Evolutionary conservation across 30 jellyfish, hydroid and myxozoan species (phyloP), one percentile per base, ranked within the genome.

Genomic region (Mastigias papua): DNA sequence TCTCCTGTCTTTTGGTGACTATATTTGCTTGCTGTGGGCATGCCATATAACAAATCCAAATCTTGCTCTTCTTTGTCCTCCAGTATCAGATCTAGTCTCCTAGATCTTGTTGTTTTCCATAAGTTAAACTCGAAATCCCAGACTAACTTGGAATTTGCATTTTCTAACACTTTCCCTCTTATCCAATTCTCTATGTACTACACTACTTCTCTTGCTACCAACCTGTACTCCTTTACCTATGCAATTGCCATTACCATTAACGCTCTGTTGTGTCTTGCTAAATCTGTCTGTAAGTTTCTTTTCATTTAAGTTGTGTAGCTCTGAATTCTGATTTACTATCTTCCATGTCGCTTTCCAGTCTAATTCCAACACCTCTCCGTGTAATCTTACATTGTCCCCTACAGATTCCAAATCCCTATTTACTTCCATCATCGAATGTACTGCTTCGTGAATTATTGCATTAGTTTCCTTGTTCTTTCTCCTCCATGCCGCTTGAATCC

Each of bases 261-360:
- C 7, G 54, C 54, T 42, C 54, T 42, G 54, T 42, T 42, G 54
- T 42, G 13, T 42, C 54, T 4, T 42, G 13, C 54, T 42, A 42
- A 42, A 42, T 42, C n/a, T 19, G 13, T 27, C 33, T 27, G 72
- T 60, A 60, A 60, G 13, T 60, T 60, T 60, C 72, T 27, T 60
- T 10, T 60, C n/a, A 21, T 60, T 60, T 19, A 22, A 21, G 10
- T 60, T 60, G 33, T 27, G 33, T 27, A 21, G 10, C 72, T 60
- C 17, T 27, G 17, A 60, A 13, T 16, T 33, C 22, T 29, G 1
- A 16, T 63, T 63, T 33, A 63, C 75, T 33, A 13, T 63, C 75
- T 63, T 63, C 75, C 75, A 8, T 63, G 75, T 63, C 34, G 31
- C 42, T 1, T 63, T 63, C 75, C 75, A 63, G 32, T 19, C 75